Base-by-base conservation (phyloP, 2,797 vertebrate species). In the Clarias fuscus region DNA sequence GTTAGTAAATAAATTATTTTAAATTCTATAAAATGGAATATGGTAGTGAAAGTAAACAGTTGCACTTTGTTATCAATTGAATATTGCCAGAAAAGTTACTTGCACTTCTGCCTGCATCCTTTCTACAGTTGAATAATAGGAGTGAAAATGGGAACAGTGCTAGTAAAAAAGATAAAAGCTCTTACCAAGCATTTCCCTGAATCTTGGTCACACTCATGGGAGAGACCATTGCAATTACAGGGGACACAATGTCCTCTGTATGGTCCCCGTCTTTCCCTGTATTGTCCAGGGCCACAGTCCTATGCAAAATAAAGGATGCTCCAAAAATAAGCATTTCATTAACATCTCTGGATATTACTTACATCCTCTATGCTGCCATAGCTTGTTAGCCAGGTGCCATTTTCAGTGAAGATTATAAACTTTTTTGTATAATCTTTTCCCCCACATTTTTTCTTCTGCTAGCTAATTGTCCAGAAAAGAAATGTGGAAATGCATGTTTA, bases 171-270 rank as follows among this genome's bases (percentile, higher is more conserved):
- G 17, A 40, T 64, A 96, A 27, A 53, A 33, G 11, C n/a, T 80
- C 95, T 94, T 92, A 98, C 97, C 91, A 95, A 90, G 86, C 97
- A 98, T 90, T 89, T 94, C 87, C 97, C 97, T 0, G 96, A 95
- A 59, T 88, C 91, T 85, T 95, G 95, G 22, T 95, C 93, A 87
- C 97, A 98, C 56, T 93, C 92, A 30, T 91, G 68, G 58, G 97
- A 96, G 86, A 97, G 96, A 84, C 96, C 95, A 0, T 97, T 96
- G 92, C 97, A 98, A 89, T 86, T 92, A 89, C 97, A 98, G 24
- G 94, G 95, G 65, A 96, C 91, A 89, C 97, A 98, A 27, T 83
- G 94, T 89, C 96, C 95, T 0, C 86, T 72, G 73, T 92, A 83
- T 0, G 89, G 71, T 43, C 94, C 95, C 0, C 58, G 90, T 78